Percentiles rank a stretch among this genome's conserved stretches.
Evolutionary conservation across 2,888 invertebrate species (phyloP).

Genomic region (Drosophila ezoana): DNA sequence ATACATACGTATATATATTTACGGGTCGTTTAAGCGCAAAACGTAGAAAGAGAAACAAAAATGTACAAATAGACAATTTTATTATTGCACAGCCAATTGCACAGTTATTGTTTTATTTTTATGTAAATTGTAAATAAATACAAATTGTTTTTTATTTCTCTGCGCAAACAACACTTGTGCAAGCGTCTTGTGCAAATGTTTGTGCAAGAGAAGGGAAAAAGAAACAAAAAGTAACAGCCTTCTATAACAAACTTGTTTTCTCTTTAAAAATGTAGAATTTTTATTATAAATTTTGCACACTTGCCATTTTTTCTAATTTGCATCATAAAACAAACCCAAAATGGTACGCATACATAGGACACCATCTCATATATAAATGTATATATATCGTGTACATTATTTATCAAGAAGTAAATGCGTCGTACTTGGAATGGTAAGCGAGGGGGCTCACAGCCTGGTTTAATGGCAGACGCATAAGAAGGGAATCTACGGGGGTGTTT

Average conservation of each 20-base stretch:
- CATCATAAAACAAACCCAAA: slow-evolving; percentile 26
- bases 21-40: slow-evolving; percentile 49
- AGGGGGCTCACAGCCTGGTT: slow-evolving; percentile 24
- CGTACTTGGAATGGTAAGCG: slow-evolving; percentile 48
- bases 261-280: slow-evolving; percentile 17
- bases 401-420: slow-evolving; percentile 60
- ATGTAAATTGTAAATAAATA: slow-evolving; percentile 73
- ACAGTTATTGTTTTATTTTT: slow-evolving; percentile 71
- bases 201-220: slow-evolving; percentile 25
- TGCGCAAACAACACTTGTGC: slow-evolving; percentile 51
- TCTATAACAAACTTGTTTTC: slow-evolving; percentile 20
- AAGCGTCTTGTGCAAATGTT: slow-evolving; percentile 58
- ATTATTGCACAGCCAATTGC: slow-evolving; percentile 69
- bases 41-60: slow-evolving; percentile 13
- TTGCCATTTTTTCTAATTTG: slow-evolving; percentile 72
- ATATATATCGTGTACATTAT: slow-evolving; percentile 52
- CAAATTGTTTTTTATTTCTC: slow-evolving; percentile 73
- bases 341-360: slow-evolving; percentile 38
- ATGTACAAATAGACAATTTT: slow-evolving; percentile 47
- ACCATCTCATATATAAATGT: neutral
- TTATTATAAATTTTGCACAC: slow-evolving; percentile 66
- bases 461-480: neutral
- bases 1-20: slow-evolving; percentile 20
- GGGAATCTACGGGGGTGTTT: slow-evolving; percentile 29
- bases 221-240: slow-evolving; percentile 21